A percentile compares a stretch with the other conserved stretches of the same genome.
Evolutionary conservation across 2,113 vertebrate genomes (phyloP).

Genomic region (Chamaetylas fuelleborni): DNA sequence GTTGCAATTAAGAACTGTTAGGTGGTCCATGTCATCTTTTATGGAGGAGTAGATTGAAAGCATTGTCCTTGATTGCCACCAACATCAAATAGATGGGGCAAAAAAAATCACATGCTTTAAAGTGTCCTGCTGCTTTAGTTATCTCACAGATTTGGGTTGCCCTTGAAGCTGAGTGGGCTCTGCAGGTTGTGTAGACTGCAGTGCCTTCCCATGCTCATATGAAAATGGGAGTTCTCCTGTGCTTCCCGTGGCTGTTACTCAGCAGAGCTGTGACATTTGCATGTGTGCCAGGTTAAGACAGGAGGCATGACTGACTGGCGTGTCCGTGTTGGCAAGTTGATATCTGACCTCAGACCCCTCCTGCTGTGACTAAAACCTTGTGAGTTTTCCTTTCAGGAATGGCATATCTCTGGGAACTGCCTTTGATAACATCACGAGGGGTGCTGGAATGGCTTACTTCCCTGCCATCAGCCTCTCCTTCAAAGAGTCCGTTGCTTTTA

Average conservation of each 20-base stretch:
- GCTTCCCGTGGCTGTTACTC: not conserved
- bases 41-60: not conserved
- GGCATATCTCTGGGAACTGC: conserved; percentile 91
- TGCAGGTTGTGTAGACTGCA: not conserved
- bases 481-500: conserved; percentile 97
- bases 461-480: conserved; percentile 98
- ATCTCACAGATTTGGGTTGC: not conserved
- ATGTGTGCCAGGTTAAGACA: not conserved
- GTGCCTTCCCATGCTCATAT: not conserved
- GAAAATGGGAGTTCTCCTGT: not conserved
- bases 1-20: not conserved
- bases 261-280: not conserved
- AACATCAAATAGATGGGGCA: not conserved
- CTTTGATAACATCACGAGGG: conserved; percentile 89
- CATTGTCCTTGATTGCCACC: not conserved
- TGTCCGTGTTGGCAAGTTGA: not conserved
- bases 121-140: not conserved
- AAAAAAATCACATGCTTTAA: not conserved
- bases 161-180: not conserved
- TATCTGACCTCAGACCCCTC: not conserved
- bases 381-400: conserved; percentile 76
- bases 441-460: conserved; percentile 92
- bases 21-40: not conserved
- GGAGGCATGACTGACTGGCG: not conserved
- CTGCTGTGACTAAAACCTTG: not conserved